A percentile compares a stretch with the other conserved stretches of the same genome.
Evolutionary conservation across 2,888 invertebrate species (phyloP).

Genomic region (Gari tellinella): DNA sequence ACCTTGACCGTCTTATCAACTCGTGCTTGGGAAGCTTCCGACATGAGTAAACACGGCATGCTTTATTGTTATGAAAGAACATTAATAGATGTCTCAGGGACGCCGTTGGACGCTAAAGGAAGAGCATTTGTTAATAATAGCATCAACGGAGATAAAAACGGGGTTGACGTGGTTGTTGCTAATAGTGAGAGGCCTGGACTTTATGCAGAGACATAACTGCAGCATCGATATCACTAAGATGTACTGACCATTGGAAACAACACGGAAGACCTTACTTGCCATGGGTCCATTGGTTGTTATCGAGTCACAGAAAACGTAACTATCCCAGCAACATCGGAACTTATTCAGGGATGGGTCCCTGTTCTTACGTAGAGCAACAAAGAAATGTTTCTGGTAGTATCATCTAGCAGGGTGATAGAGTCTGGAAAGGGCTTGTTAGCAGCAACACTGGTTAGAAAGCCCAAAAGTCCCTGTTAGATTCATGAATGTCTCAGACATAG

Average conservation of each 20-base stretch:
- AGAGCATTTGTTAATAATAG: not conserved
- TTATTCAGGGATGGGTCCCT: too few species aligned
- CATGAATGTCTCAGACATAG: too few species aligned
- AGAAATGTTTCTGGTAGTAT: too few species aligned
- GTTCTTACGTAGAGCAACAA: too few species aligned
- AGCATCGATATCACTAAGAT: not conserved
- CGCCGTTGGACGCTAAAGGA: not conserved
- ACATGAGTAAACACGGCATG: too few species aligned
- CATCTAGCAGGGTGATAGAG: too few species aligned
- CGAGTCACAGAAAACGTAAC: too few species aligned
- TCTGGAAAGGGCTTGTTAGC: too few species aligned
- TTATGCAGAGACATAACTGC: not conserved
- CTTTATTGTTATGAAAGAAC: not conserved
- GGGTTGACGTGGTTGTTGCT: not conserved
- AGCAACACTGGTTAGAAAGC: too few species aligned
- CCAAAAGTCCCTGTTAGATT: too few species aligned
- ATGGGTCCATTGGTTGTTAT: not conserved
- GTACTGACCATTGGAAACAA: not conserved
- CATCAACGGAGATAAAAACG: not conserved
- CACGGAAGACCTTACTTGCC: not conserved
- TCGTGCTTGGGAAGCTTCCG: constrained; percentile 5
- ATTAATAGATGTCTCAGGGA: not conserved
- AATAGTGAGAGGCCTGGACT: not conserved
- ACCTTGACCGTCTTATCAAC: constrained; percentile 12
- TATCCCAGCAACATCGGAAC: too few species aligned